A percentile compares a stretch with the other conserved stretches of the same genome.
Evolutionary conservation across 64 coral and sea anemone species (phyloP).

Genomic region (Actinia tenebrosa): DNA sequence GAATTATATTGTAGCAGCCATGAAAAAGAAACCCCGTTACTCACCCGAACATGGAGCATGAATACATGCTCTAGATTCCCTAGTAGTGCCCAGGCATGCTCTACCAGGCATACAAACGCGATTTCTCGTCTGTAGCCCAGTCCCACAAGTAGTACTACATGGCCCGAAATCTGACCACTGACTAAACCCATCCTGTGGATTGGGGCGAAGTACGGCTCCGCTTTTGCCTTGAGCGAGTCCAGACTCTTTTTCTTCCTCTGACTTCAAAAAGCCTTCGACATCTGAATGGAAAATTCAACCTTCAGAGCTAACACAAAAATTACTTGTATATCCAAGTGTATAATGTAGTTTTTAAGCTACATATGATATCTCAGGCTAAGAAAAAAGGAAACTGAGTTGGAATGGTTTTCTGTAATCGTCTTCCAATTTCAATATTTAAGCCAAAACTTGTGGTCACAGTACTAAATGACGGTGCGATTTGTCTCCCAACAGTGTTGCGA

Average conservation of each 20-base stretch:
- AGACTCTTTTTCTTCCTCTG: conserved; percentile 5
- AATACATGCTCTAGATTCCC: conserved; percentile 59
- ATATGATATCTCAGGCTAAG: too few species aligned
- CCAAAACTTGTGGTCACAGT: too few species aligned
- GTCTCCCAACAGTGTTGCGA: too few species aligned
- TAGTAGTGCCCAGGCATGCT: conserved; percentile 39
- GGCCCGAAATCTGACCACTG: conserved; percentile 74
- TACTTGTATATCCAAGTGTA: too few species aligned
- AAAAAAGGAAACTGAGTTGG: too few species aligned
- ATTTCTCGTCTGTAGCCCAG: conserved; percentile 48
- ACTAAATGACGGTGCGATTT: too few species aligned
- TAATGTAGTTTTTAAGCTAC: too few species aligned
- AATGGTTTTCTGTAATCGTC: too few species aligned
- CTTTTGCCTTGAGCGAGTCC: conserved; percentile 21
- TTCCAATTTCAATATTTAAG: too few species aligned
- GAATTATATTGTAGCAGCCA: too few species aligned
- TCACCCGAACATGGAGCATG: conserved; percentile 54
- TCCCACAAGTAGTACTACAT: conserved; percentile 64
- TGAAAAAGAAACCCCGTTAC: background rate
- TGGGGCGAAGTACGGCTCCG: background rate
- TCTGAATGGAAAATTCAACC: background rate
- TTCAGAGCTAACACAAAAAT: too few species aligned
- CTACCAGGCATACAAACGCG: conserved; percentile 52
- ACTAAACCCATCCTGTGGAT: conserved; percentile 25
- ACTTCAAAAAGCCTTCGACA: conserved; percentile 33